Percentiles rank a stretch among this genome's conserved stretches.
Conservation (phyloP, 2,797 vertebrate genomes). For the Gephyroberyx darwinii region DNA sequence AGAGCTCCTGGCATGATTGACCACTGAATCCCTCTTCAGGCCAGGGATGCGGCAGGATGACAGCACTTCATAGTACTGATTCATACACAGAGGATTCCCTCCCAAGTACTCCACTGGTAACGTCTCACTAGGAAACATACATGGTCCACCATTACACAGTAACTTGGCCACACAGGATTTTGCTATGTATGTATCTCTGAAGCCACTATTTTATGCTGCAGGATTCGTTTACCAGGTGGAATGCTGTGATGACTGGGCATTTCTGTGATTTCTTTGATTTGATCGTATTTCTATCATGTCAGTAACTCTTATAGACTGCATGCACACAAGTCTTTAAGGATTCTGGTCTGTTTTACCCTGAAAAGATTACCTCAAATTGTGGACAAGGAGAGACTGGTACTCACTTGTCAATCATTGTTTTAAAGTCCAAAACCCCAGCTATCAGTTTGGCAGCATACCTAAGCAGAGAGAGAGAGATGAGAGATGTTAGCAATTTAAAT, state of each 20-base stretch:
- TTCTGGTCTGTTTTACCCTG: too few species aligned
- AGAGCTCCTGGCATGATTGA: conserved; percentile 86
- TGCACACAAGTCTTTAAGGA: too few species aligned
- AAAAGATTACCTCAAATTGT: background rate
- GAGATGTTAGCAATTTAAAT: background rate
- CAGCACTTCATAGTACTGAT: conserved; percentile 96
- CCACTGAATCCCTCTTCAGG: conserved; percentile 86
- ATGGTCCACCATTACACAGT: background rate
- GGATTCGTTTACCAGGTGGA: too few species aligned
- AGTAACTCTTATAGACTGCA: too few species aligned
- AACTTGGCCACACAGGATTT: too few species aligned
- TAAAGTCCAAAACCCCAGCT: conserved; percentile 94
- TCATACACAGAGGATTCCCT: conserved; percentile 93
- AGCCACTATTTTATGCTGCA: too few species aligned
- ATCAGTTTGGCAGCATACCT: conserved; percentile 96
- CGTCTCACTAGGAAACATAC: conserved; percentile 83
- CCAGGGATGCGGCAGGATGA: conserved; percentile 95
- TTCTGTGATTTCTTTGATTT: too few species aligned
- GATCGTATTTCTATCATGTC: too few species aligned
- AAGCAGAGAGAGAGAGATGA: conserved; percentile 8
- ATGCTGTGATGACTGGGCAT: too few species aligned
- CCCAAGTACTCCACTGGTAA: conserved; percentile 90
- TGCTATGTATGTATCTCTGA: too few species aligned
- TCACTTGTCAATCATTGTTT: conserved; percentile 97
- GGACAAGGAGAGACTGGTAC: conserved; percentile 49